These are phyloP conservation scores for Theocolax elegans DNA, from an alignment of 1,140 invertebrate species.

Conservation along the genomic window DNA sequence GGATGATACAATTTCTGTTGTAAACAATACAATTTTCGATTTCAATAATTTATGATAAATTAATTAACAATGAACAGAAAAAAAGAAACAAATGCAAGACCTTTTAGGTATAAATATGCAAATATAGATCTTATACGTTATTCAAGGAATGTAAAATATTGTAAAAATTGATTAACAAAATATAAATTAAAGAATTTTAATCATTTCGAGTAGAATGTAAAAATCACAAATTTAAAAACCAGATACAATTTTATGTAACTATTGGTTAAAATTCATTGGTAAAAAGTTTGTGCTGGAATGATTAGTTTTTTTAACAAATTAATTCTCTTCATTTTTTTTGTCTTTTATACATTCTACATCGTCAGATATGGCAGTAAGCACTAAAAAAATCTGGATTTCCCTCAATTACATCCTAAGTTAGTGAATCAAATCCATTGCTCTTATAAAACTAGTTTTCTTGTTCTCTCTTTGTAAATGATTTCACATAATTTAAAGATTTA, in stretches of 20 bases:
- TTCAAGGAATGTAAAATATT: constrained; percentile 41
- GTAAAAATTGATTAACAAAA: constrained; percentile 29
- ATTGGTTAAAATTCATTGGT: constrained; percentile 15
- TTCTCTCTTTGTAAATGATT: neutral
- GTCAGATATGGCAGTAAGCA: neutral
- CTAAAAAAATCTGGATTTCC: neutral
- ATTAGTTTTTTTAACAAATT: constrained; percentile 11
- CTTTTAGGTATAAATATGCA: constrained; percentile 28
- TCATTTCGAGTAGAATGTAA: neutral
- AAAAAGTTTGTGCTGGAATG: constrained; percentile 26
- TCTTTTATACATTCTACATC: neutral
- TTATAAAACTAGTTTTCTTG: constrained; percentile 21
- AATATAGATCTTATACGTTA: constrained; percentile 38
- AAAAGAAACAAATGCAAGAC: constrained; percentile 10
- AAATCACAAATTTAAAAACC: neutral
- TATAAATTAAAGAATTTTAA: constrained; percentile 23
- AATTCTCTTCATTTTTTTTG: neutral
- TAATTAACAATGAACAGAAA: constrained; percentile 29
- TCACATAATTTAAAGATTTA: constrained; percentile 15
- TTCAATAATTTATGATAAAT: constrained; percentile 24
- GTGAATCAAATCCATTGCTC: neutral
- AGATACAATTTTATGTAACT: no score
- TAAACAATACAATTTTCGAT: constrained; percentile 25
- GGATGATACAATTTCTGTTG: constrained; percentile 13
- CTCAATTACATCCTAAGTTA: neutral